Evolutionary conservation across 2,113 vertebrate species (phyloP).

Genomic region (Ranitomeya variabilis): DNA sequence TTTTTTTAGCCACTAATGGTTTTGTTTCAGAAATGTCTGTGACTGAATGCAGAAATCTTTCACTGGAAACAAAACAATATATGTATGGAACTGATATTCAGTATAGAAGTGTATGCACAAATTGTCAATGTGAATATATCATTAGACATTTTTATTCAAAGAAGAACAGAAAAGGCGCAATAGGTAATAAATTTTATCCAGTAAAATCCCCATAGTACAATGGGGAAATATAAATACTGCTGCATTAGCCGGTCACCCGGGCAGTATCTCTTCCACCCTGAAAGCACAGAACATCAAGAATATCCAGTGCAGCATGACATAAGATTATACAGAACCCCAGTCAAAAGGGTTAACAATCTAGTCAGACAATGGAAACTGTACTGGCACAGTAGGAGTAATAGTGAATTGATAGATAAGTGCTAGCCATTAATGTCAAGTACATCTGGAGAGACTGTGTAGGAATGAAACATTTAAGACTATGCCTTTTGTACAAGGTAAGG

Average conservation of each 20-base stretch:
- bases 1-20: too few relatives aligned
- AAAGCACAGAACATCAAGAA: neutral
- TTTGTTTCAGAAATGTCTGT: too few relatives aligned
- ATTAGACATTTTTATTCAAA: too few relatives aligned
- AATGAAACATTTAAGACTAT: slow-evolving; percentile 41
- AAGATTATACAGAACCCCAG: neutral
- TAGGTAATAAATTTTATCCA: neutral
- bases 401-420: slow-evolving; percentile 45
- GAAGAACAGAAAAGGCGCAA: neutral
- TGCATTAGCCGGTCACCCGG: neutral
- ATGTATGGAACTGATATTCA: too few relatives aligned
- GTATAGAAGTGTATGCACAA: too few relatives aligned
- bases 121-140: too few relatives aligned
- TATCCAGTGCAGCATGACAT: neutral
- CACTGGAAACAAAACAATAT: too few relatives aligned
- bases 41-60: too few relatives aligned
- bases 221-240: neutral
- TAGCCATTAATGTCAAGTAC: slow-evolving; percentile 51
- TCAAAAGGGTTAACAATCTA: slow-evolving; percentile 33
- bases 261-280: neutral
- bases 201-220: neutral
- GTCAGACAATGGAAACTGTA: slow-evolving; percentile 30
- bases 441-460: slow-evolving; percentile 46
- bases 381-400: slow-evolving; percentile 43
- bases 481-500: slow-evolving; percentile 26